These are phyloP conservation scores for Auanema sp. DNA, from an alignment of 2,888 invertebrate species.

Conservation along the genomic window DNA sequence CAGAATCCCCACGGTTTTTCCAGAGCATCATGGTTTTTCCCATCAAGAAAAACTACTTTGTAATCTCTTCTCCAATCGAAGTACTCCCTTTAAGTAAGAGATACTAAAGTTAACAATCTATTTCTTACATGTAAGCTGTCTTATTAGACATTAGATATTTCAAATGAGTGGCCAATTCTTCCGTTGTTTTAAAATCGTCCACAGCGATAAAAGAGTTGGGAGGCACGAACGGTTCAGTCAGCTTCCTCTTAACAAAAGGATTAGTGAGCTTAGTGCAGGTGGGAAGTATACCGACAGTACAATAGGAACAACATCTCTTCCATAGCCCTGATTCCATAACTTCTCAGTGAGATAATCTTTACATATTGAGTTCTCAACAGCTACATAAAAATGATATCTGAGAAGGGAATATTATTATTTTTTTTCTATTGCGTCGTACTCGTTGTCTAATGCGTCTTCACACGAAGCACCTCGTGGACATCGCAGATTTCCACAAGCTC, in stretches of 20 bases:
- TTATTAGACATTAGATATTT: constrained; percentile 65
- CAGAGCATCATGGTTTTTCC: constrained; percentile 50
- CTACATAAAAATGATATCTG: constrained; percentile 60
- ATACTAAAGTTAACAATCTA: too few species aligned
- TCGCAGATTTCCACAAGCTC: constrained; percentile 52
- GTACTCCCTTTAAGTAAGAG: constrained; percentile 63
- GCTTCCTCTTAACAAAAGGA: constrained; percentile 32
- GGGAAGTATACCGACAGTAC: constrained; percentile 47
- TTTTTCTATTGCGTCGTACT: constrained; percentile 35
- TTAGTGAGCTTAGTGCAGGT: not conserved
- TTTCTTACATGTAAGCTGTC: constrained; percentile 62
- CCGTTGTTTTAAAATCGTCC: constrained; percentile 66
- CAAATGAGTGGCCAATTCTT: constrained; percentile 66
- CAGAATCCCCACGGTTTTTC: constrained; percentile 64
- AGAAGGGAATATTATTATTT: constrained; percentile 14
- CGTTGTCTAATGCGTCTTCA: constrained; percentile 49
- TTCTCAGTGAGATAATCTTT: constrained; percentile 63
- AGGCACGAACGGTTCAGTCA: constrained; percentile 63
- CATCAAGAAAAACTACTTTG: constrained; percentile 55
- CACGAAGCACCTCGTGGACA: constrained; percentile 52
- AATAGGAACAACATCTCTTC: constrained; percentile 52
- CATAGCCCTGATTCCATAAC: constrained; percentile 60
- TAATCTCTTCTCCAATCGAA: constrained; percentile 66
- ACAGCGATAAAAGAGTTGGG: constrained; percentile 66
- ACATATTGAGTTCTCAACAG: constrained; percentile 63